phyloP scores from a whole-genome alignment of 2,113 vertebrate genomes.

The Corynorhinus townsendii region DNA sequence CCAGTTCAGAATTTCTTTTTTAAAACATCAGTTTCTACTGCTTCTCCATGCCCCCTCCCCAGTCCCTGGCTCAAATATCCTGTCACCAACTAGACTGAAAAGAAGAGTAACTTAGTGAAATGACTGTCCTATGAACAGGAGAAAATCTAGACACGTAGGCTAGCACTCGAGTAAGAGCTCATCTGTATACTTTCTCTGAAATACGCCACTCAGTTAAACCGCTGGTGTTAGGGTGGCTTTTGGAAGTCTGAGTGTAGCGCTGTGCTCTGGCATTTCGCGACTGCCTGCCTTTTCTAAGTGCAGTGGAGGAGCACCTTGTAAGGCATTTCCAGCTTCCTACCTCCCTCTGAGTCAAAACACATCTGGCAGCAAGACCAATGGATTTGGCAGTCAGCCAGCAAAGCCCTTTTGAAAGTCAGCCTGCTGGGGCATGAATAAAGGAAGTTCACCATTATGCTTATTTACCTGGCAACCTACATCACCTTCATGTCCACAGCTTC shows the following conservation, averaged over 20 bases:
- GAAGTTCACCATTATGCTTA: background rate
- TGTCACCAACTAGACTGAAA: background rate
- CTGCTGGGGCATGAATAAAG: slow-evolving; percentile 48
- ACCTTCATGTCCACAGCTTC: slow-evolving; percentile 7
- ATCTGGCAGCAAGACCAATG: slow-evolving; percentile 40
- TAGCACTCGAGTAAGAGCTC: background rate
- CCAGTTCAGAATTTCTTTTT: background rate
- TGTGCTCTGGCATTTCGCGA: background rate
- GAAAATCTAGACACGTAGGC: background rate
- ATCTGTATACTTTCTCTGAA: background rate
- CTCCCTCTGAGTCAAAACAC: slow-evolving; percentile 11
- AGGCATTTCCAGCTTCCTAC: slow-evolving; percentile 30
- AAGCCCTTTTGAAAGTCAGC: slow-evolving; percentile 55
- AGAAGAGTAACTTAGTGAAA: background rate
- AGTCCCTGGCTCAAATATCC: background rate
- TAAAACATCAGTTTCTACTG: background rate
- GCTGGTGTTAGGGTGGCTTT: background rate
- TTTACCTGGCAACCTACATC: slow-evolving; percentile 52
- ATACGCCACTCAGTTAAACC: background rate
- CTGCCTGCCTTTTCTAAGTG: slow-evolving; percentile 23
- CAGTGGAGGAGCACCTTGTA: background rate
- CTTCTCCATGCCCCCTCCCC: too few relatives aligned
- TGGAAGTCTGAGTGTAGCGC: background rate
- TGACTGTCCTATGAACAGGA: background rate
- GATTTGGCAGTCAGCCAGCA: slow-evolving; percentile 48